Conservation (phyloP, 35 echinoderm and acorn worm genomes). For the Apostichopus japonicus region DNA sequence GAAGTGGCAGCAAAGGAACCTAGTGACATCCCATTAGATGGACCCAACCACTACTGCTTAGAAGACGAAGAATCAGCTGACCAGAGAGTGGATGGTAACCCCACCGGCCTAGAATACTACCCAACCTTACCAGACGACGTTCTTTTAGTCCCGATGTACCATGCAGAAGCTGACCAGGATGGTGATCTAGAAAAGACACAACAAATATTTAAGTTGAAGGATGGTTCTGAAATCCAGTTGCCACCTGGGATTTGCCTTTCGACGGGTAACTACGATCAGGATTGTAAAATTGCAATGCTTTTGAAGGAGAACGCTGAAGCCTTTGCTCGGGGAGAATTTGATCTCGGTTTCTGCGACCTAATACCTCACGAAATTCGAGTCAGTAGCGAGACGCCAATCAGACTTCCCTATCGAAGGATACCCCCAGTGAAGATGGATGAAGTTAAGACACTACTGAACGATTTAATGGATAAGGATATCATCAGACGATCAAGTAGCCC, state of each 20-base stretch:
- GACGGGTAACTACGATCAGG: neutral
- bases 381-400: constrained; percentile 37
- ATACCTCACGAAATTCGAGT: constrained; percentile 66
- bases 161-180: no score
- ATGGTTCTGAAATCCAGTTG: neutral
- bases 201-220: no score
- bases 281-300: neutral
- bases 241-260: constrained; percentile 14
- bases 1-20: neutral
- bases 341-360: constrained; percentile 57
- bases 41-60: neutral
- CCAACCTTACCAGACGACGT: no score
- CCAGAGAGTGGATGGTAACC: neutral
- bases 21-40: neutral
- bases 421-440: constrained; percentile 50
- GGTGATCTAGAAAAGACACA: no score
- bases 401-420: constrained; percentile 58
- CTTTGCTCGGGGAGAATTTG: constrained; percentile 37
- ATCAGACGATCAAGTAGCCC: constrained; percentile 67
- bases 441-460: constrained; percentile 53
- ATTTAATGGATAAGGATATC: constrained; percentile 62
- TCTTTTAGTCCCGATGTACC: no score
- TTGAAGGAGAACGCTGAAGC: neutral
- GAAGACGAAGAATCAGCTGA: neutral
- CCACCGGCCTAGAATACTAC: neutral